Conservation (phyloP, 2,888 invertebrate species). For the Notocelia uddmanniana region DNA sequence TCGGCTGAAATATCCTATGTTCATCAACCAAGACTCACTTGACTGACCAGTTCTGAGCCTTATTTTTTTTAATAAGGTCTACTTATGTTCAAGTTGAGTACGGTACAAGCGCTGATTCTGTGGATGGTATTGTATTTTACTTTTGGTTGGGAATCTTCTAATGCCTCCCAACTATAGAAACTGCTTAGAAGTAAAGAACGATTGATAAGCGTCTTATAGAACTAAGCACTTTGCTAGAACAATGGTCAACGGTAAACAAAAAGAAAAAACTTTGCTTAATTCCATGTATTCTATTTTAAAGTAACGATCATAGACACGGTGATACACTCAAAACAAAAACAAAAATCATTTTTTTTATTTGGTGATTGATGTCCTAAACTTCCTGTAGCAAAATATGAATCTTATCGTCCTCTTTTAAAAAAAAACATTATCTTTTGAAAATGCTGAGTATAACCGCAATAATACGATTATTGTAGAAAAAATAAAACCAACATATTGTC, state of each 20-base stretch:
- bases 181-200: neutral
- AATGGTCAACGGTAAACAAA: neutral
- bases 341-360: neutral
- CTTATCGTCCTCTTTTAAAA: no score
- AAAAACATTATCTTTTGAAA: no score
- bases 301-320: neutral
- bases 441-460: no score
- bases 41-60: neutral
- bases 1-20: conserved; percentile 4
- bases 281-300: no score
- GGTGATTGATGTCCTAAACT: no score
- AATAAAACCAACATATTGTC: neutral
- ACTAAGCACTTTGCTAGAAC: no score
- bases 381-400: no score
- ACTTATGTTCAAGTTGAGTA: neutral
- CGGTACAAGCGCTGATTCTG: conserved; percentile 1
- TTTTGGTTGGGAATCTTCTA: conserved; percentile 11
- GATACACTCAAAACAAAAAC: neutral
- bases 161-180: conserved; percentile 12
- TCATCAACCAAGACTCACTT: conserved; percentile 1
- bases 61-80: neutral
- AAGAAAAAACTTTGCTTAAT: no score
- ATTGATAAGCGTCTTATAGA: neutral
- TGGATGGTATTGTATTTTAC: neutral
- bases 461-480: neutral